Evolutionary conservation across 2,888 invertebrate species (phyloP).

Genomic region (Metacarcinus magister): DNA sequence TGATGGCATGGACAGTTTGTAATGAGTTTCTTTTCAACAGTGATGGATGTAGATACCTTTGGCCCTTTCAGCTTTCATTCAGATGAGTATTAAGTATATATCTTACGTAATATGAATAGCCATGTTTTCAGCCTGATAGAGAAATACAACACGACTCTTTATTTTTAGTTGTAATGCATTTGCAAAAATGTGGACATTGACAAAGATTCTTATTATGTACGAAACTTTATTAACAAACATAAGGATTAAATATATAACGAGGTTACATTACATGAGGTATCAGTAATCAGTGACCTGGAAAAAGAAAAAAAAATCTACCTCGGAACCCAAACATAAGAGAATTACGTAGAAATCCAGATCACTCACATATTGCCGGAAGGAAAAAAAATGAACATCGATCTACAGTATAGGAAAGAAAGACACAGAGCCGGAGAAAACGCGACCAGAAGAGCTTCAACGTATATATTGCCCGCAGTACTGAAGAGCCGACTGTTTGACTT

Average conservation of each 20-base stretch:
- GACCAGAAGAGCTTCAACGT: not conserved
- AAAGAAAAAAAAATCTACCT: not conserved
- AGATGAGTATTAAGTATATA: not conserved
- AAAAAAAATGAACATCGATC: not conserved
- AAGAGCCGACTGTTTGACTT: conserved; percentile 9
- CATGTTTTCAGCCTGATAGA: not conserved
- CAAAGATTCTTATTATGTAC: not conserved
- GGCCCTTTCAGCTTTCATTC: not conserved
- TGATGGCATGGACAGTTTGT: not conserved
- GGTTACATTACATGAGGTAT: not conserved
- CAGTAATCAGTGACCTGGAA: not conserved
- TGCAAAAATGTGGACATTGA: not conserved
- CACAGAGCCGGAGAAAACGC: not conserved
- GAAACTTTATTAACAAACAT: not conserved
- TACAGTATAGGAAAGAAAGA: not conserved
- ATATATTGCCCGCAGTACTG: conserved; percentile 40
- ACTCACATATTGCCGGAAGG: not conserved
- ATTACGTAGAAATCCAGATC: not conserved
- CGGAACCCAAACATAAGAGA: not conserved
- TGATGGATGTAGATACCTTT: not conserved
- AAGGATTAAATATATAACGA: not conserved
- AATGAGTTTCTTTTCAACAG: not conserved
- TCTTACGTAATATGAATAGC: not conserved
- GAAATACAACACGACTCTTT: too few species aligned
- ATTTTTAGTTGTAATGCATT: not conserved